Evolutionary conservation across 2,113 vertebrate genomes (phyloP).

Genomic region (Peromyscus maniculatus): DNA sequence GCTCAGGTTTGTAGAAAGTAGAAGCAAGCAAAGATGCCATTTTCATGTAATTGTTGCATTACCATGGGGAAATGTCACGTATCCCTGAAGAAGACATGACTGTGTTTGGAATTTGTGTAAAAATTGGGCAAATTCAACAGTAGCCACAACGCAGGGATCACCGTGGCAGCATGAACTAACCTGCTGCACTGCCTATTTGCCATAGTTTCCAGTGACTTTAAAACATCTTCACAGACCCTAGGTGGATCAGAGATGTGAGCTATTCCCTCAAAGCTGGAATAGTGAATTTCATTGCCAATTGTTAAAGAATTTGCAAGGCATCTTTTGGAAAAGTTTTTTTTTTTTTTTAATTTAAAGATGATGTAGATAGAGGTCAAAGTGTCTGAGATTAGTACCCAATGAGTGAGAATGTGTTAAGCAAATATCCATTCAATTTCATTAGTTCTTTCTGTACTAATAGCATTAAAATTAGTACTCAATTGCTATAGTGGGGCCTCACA

Average conservation of each 20-base stretch:
- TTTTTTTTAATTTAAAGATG: slow-evolving; percentile 21
- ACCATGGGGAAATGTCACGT: slow-evolving; percentile 64
- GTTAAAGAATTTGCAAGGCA: not conserved
- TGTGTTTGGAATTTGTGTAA: slow-evolving; percentile 52
- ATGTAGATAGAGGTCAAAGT: slow-evolving; percentile 46
- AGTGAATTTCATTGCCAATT: slow-evolving; percentile 18
- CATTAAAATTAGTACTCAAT: slow-evolving; percentile 51
- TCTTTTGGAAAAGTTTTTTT: not conserved
- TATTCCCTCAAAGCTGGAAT: not conserved
- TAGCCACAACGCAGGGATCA: slow-evolving; percentile 47
- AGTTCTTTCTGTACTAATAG: slow-evolving; percentile 45
- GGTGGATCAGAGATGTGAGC: not conserved
- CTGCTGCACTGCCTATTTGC: slow-evolving; percentile 55
- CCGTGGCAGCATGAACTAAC: not conserved
- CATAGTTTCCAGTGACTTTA: slow-evolving; percentile 51
- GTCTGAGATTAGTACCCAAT: slow-evolving; percentile 46
- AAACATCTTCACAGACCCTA: not conserved
- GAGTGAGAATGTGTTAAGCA: slow-evolving; percentile 26
- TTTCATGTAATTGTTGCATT: slow-evolving; percentile 58
- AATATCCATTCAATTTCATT: slow-evolving; percentile 65
- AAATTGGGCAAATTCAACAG: slow-evolving; percentile 43
- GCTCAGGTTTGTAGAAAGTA: slow-evolving; percentile 62
- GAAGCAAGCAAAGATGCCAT: slow-evolving; percentile 57
- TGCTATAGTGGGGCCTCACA: not conserved
- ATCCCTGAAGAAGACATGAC: slow-evolving; percentile 45